phyloP scores from a whole-genome alignment of 2,888 invertebrate genomes.

The Cloeon dipterum region DNA sequence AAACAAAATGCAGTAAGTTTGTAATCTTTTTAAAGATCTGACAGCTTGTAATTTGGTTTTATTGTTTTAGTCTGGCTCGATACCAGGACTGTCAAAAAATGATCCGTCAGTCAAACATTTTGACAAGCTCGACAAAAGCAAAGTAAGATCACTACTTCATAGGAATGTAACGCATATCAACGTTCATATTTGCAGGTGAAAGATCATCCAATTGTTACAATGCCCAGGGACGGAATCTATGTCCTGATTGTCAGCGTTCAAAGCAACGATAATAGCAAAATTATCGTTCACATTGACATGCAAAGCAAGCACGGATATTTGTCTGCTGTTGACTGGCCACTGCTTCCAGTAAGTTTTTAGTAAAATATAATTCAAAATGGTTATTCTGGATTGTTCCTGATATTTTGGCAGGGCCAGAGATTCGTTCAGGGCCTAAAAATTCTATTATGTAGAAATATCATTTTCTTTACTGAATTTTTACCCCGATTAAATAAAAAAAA shows the following conservation, averaged over 20 bases:
- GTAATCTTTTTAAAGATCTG: too few relatives aligned
- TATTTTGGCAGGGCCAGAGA: too few relatives aligned
- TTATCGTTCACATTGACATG: constrained; percentile 45
- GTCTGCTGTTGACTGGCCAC: constrained; percentile 74
- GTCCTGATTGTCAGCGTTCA: constrained; percentile 28
- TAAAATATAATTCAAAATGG: too few relatives aligned
- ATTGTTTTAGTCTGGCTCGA: not conserved
- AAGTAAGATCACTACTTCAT: not conserved
- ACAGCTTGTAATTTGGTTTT: too few relatives aligned
- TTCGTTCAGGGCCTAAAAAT: too few relatives aligned
- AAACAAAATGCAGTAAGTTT: too few relatives aligned
- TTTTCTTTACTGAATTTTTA: too few relatives aligned
- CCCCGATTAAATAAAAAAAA: too few relatives aligned
- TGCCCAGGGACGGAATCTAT: constrained; percentile 49
- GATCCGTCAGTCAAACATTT: not conserved
- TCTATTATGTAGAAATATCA: not conserved
- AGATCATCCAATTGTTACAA: constrained; percentile 28
- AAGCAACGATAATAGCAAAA: constrained; percentile 23
- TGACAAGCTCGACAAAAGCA: not conserved
- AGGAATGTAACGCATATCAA: not conserved
- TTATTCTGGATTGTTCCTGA: too few relatives aligned
- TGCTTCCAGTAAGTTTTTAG: constrained; percentile 54
- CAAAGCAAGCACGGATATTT: constrained; percentile 55
- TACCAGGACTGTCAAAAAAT: not conserved
- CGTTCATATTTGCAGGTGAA: constrained; percentile 8